Evolutionary conservation across 2,888 invertebrate genomes (phyloP).

Genomic region (Therioaphis trifolii): DNA sequence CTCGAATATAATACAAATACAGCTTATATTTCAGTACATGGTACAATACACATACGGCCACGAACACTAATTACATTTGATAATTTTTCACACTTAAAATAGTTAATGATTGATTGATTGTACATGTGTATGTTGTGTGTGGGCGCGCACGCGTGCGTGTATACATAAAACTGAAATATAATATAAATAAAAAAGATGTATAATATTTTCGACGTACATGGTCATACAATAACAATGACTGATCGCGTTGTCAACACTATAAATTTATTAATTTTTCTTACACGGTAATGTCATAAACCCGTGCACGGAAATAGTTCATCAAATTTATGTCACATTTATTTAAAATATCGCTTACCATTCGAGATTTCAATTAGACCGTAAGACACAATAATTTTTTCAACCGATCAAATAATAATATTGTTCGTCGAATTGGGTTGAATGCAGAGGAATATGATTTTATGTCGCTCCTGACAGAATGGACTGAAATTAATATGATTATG

Average conservation of each 20-base stretch:
- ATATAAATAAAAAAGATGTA: too few relatives aligned
- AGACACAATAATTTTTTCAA: neutral
- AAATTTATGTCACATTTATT: neutral
- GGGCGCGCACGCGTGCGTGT: neutral
- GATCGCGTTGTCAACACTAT: neutral
- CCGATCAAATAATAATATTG: neutral
- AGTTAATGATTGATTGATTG: neutral
- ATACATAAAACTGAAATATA: too few relatives aligned
- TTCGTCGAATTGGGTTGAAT: neutral
- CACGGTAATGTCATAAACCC: neutral
- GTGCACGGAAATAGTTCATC: neutral
- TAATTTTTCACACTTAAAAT: conserved; percentile 9
- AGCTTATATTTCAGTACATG: too few relatives aligned
- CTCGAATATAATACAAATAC: neutral
- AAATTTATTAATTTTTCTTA: neutral
- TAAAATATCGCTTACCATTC: neutral
- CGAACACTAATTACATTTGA: neutral
- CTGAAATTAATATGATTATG: neutral
- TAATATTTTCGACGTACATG: neutral
- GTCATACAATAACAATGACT: too few relatives aligned
- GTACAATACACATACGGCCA: neutral
- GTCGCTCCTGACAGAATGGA: neutral
- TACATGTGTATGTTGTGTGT: too few relatives aligned
- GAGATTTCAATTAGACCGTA: neutral
- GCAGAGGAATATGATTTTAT: neutral